phyloP scores from a whole-genome alignment of 2,888 invertebrate species.

The Yponomeuta cagnagella region DNA sequence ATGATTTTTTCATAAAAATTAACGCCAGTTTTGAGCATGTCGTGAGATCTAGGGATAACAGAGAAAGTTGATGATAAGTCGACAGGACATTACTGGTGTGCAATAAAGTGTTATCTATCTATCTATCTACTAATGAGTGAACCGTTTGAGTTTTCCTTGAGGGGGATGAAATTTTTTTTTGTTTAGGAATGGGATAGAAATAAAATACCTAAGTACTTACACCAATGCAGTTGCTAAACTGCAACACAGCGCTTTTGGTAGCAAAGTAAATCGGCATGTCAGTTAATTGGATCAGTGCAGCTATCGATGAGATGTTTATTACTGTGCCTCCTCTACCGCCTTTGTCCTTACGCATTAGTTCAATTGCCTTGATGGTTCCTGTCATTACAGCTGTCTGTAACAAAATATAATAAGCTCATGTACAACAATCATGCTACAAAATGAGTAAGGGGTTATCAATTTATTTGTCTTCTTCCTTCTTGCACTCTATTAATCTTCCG shows the following conservation, averaged over 20 bases:
- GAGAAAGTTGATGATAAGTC: too few species aligned
- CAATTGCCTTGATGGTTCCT: slow-evolving; percentile 35
- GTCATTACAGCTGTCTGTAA: slow-evolving; percentile 35
- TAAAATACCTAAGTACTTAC: slow-evolving; percentile 24
- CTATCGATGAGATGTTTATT: slow-evolving; percentile 40
- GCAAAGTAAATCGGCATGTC: slow-evolving; percentile 36
- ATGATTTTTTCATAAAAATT: too few species aligned
- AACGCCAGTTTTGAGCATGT: too few species aligned
- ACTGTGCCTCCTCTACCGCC: slow-evolving; percentile 43
- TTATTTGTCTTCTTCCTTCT: too few species aligned
- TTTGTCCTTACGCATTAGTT: slow-evolving; percentile 39
- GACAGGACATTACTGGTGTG: too few species aligned
- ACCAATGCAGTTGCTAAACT: slow-evolving; percentile 35
- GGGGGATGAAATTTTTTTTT: too few species aligned
- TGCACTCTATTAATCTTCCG: too few species aligned
- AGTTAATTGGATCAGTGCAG: slow-evolving; percentile 26
- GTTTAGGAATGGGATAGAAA: too few species aligned
- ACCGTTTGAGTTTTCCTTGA: too few species aligned
- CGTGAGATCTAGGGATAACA: too few species aligned
- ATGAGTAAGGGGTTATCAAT: not conserved
- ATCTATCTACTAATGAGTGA: too few species aligned
- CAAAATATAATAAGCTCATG: not conserved
- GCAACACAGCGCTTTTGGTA: slow-evolving; percentile 36
- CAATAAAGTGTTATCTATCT: too few species aligned
- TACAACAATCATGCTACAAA: not conserved